A percentile compares a stretch with the other conserved stretches of the same genome.
phyloP scores from a whole-genome alignment of 1,140 invertebrate genomes.

The Drosophila pseudoananassae region DNA sequence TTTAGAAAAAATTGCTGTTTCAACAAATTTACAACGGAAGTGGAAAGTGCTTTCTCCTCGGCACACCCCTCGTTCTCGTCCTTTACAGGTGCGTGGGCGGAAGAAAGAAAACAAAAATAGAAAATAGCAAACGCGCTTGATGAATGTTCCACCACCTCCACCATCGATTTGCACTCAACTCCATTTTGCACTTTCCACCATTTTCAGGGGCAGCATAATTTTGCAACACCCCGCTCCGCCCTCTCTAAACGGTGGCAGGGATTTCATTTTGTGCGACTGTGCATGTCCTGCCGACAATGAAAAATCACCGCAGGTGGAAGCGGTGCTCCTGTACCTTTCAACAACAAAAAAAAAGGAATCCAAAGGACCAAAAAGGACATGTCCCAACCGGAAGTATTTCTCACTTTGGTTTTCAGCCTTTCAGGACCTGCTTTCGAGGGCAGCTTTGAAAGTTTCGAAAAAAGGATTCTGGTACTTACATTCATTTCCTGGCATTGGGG shows the following conservation, averaged over 20 bases:
- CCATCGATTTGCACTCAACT: conserved; percentile 81
- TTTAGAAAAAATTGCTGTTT: conserved; percentile 82
- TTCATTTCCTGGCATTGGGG: conserved; percentile 89
- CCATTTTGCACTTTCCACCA: conserved; percentile 75
- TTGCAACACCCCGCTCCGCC: conserved; percentile 17
- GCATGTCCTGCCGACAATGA: conserved; percentile 77
- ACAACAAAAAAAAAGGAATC: neutral
- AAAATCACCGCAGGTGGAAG: conserved; percentile 70
- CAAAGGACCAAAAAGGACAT: conserved; percentile 5
- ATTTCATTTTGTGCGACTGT: conserved; percentile 72
- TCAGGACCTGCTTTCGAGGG: neutral
- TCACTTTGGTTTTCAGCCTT: conserved; percentile 52
- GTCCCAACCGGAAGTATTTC: conserved; percentile 66
- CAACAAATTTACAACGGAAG: conserved; percentile 82
- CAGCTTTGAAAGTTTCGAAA: neutral
- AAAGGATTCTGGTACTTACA: conserved; percentile 86
- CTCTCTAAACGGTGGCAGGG: conserved; percentile 49
- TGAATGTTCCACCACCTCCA: conserved; percentile 65
- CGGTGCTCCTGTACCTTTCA: neutral
- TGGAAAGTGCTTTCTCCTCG: conserved; percentile 65
- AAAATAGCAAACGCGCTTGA: conserved; percentile 50
- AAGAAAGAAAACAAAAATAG: conserved; percentile 10
- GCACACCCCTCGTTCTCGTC: neutral
- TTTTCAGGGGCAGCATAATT: conserved; percentile 68
- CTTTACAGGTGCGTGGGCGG: conserved; percentile 26